Base-by-base conservation (phyloP, 1,140 invertebrate genomes). In the Gryon sp. region DNA sequence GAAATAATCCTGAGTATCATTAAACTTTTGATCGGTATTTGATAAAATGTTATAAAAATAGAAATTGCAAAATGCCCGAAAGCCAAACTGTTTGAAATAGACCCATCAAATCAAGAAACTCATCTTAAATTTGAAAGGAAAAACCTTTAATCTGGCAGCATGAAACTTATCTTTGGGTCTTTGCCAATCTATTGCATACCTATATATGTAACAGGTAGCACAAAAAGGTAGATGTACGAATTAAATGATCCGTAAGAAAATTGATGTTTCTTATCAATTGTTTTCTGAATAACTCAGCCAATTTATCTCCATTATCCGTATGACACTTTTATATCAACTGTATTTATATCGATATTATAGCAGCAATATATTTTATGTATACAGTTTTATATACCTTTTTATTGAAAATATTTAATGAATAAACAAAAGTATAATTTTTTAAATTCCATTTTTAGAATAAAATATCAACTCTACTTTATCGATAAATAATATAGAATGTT, bases 151-250 rank as follows among this genome's bases (percentile, higher is more conserved):
- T 59, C 53, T 59, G 43, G 34, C 65, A 59, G 45, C 38, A 36
- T 52, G 28, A 22, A 45, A 36, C 57, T 60, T 62, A 62, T 62
- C 55, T 60, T 46, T 72, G 55, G 57, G 55, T 20, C 28, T 46
- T 41, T 62, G 57, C 55, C 57, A 62, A 62, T 70, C 28, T 70
- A 38, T 62, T 48, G 41, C 57, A 52, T n/a, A 59, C 26, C 18
- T 69, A 22, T 59, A 48, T 50, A 48, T 50, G 65, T 69, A 69
- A 59, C 65, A 69, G 65, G 65, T 69, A 69, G 52, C 52, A 30
- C 32, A 69, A 48, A 59, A 69, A 48, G 32, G 24, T 69, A 40
- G 1, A 59, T 59, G 43, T 46, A 40, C 62, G 30, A 66, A 66
- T 66, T 40, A 66, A 53, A 66, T 66, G 48, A 53, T 12, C 36